A percentile compares a stretch with the other conserved stretches of the same genome.
phyloP scores from a whole-genome alignment of 2,888 invertebrate species.

The Salpingus planirostris region DNA sequence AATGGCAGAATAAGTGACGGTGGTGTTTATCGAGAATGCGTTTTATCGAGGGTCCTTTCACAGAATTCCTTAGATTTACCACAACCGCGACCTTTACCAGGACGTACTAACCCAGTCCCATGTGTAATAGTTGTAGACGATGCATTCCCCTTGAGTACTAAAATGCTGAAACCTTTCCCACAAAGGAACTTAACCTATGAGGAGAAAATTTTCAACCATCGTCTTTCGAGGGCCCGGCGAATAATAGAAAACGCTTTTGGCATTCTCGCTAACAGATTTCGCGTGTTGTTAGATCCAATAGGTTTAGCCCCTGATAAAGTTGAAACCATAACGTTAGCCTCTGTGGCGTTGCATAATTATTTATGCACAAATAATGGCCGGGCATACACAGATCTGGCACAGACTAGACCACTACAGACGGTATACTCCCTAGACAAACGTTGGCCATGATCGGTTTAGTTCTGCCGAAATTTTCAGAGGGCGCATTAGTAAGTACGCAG shows the following conservation, averaged over 20 bases:
- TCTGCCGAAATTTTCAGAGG: too few relatives aligned
- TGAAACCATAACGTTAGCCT: constrained; percentile 9
- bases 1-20: constrained; percentile 26
- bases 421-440: too few relatives aligned
- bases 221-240: constrained; percentile 11
- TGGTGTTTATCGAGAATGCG: constrained; percentile 20
- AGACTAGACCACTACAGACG: too few relatives aligned
- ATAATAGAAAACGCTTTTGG: too few relatives aligned
- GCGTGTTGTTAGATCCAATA: constrained; percentile 14
- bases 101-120: constrained; percentile 9
- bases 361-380: not conserved
- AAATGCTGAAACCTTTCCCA: constrained; percentile 25
- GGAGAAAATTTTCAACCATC: constrained; percentile 15
- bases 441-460: too few relatives aligned
- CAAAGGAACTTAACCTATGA: constrained; percentile 8
- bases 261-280: constrained; percentile 14
- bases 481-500: too few relatives aligned
- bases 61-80: constrained; percentile 21
- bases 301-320: constrained; percentile 12
- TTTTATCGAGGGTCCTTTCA: constrained; percentile 15
- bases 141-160: constrained; percentile 22
- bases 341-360: constrained; percentile 12
- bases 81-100: constrained; percentile 16
- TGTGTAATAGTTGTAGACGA: constrained; percentile 26
- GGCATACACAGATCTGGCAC: constrained; percentile 3